phyloP scores from a whole-genome alignment of 2,888 invertebrate genomes.

The Thereva nobilitata region DNA sequence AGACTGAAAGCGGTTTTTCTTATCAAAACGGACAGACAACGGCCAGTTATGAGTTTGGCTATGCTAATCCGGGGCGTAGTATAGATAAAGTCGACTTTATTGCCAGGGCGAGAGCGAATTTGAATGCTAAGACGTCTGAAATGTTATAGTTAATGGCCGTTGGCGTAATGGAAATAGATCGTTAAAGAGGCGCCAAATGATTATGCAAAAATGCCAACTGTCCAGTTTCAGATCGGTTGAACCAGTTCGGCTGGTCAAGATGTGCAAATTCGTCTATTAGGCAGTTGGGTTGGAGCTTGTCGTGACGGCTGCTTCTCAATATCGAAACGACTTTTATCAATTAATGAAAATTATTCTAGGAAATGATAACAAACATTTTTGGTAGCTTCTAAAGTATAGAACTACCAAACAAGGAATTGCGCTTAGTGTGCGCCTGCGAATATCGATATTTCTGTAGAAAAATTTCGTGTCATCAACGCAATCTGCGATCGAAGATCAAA shows the following conservation, averaged over 20 bases:
- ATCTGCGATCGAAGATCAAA: conserved; percentile 3
- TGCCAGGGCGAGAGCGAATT: not conserved
- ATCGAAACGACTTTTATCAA: too few relatives aligned
- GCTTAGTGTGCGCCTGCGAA: too few relatives aligned
- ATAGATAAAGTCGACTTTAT: conserved; percentile 6
- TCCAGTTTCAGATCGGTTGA: conserved; percentile 12
- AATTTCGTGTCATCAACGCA: conserved; percentile 22
- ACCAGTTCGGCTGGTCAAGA: conserved; percentile 26
- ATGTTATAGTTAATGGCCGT: not conserved
- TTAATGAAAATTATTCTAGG: too few relatives aligned
- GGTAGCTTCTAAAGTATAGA: too few relatives aligned
- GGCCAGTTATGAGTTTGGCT: too few relatives aligned
- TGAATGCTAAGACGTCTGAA: not conserved
- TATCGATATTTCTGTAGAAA: not conserved
- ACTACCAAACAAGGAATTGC: too few relatives aligned
- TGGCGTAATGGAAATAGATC: conserved; percentile 20
- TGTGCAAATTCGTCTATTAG: not conserved
- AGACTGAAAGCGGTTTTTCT: not conserved
- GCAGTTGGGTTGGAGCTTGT: too few relatives aligned
- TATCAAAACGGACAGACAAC: conserved; percentile 10
- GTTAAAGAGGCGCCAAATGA: conserved; percentile 34
- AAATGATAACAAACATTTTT: too few relatives aligned
- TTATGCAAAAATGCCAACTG: conserved; percentile 6
- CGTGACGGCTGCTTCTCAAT: too few relatives aligned
- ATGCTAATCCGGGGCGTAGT: too few relatives aligned